These are phyloP conservation scores for Ataeniobius toweri DNA, from an alignment of 2,797 vertebrate genomes.

Conservation along the genomic window DNA sequence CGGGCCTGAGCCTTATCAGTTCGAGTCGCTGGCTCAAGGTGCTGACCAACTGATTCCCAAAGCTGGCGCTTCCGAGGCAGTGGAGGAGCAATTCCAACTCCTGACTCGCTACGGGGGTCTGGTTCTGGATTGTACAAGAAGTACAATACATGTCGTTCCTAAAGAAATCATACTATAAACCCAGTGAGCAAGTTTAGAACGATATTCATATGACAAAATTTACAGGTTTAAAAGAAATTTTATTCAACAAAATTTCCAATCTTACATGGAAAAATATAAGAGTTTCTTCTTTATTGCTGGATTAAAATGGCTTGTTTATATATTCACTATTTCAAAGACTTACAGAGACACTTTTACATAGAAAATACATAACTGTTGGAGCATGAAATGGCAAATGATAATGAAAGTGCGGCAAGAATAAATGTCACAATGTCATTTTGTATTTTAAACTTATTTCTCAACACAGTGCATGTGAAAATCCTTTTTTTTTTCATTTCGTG, in stretches of 20 bases:
- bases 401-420: constrained; percentile 23
- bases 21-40: too few species aligned
- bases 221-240: not conserved
- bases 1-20: too few species aligned
- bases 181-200: not conserved
- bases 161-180: not conserved
- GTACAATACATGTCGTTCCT: not conserved
- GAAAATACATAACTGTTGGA: not conserved
- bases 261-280: not conserved
- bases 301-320: constrained; percentile 6
- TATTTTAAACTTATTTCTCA: constrained; percentile 20
- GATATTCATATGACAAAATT: not conserved
- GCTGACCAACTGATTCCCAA: too few species aligned
- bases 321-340: not conserved
- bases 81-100: too few species aligned
- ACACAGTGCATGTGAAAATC: not conserved
- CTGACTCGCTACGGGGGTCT: too few species aligned
- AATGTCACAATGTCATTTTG: constrained; percentile 6
- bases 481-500: not conserved
- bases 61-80: too few species aligned
- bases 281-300: not conserved
- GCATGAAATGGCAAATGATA: constrained; percentile 28
- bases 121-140: not conserved
- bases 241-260: not conserved
- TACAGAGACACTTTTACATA: constrained; percentile 7